phyloP scores from a whole-genome alignment of 2,888 invertebrate genomes.

The Pseudococcus jackbeardsleyi region DNA sequence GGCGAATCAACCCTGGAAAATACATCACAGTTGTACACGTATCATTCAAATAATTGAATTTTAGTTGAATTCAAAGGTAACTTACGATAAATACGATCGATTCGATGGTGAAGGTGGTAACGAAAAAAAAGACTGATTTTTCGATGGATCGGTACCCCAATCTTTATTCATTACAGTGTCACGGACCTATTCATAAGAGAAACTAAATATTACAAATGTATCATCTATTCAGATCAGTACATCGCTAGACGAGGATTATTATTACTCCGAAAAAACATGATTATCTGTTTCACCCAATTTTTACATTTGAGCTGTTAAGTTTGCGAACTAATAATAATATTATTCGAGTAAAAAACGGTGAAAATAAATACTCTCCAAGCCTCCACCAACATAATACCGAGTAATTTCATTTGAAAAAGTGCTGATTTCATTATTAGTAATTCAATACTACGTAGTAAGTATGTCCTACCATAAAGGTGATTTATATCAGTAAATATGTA shows the following conservation, averaged over 20 bases:
- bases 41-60: too few species aligned
- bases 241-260: too few species aligned
- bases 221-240: too few species aligned
- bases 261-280: too few species aligned
- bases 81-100: conserved; percentile 72
- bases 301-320: too few species aligned
- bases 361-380: not conserved
- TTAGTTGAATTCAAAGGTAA: conserved; percentile 24
- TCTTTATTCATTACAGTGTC: conserved; percentile 58
- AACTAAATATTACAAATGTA: not conserved
- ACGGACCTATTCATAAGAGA: not conserved
- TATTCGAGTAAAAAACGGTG: not conserved
- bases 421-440: not conserved
- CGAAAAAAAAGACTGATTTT: conserved; percentile 72
- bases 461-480: not conserved
- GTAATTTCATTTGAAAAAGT: not conserved
- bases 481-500: too few species aligned
- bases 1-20: conserved; percentile 57
- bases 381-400: not conserved
- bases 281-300: too few species aligned
- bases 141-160: conserved; percentile 67
- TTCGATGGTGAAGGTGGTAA: conserved; percentile 76
- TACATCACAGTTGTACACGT: not conserved
- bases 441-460: not conserved
- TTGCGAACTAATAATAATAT: too few species aligned